Percentiles rank a stretch among this genome's conserved stretches.
These are phyloP conservation scores for Heterodera filipjevi DNA, from an alignment of 2,888 invertebrate species.

Conservation along the genomic window DNA sequence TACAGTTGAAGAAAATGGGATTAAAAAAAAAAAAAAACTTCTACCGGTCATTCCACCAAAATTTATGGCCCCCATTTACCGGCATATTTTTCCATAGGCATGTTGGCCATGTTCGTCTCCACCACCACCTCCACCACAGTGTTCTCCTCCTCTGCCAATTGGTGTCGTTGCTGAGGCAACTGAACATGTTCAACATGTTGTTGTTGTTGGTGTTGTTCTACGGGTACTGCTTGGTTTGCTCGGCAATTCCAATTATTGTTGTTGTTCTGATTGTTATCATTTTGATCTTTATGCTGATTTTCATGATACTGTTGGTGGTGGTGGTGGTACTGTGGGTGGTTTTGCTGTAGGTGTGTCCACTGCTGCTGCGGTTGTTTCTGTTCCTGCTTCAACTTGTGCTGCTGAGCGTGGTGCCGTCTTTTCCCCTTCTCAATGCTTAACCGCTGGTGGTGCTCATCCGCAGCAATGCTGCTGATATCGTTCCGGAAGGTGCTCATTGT, in stretches of 20 bases:
- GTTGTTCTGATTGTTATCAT: neutral
- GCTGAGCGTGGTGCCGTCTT: neutral
- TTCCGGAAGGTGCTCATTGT: conserved; percentile 7
- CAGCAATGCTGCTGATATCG: neutral
- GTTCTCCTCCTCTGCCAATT: no score
- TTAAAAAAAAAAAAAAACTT: no score
- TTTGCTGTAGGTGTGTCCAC: neutral
- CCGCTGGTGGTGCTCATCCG: neutral
- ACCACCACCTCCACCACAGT: no score
- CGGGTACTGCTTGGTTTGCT: neutral
- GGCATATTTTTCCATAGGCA: no score
- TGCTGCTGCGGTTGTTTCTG: neutral
- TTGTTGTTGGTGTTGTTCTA: neutral
- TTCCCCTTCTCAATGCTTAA: neutral
- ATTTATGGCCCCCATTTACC: no score
- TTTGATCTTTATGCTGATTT: neutral
- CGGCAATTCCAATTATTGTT: neutral
- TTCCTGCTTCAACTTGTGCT: neutral
- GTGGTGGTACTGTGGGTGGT: neutral
- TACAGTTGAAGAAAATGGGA: no score
- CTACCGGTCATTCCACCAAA: no score
- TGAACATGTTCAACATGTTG: neutral
- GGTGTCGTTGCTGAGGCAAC: no score
- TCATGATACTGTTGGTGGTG: neutral
- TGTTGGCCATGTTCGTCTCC: no score